phyloP scores from a whole-genome alignment of 2,113 vertebrate species.

The Ibidorhyncha struthersii region DNA sequence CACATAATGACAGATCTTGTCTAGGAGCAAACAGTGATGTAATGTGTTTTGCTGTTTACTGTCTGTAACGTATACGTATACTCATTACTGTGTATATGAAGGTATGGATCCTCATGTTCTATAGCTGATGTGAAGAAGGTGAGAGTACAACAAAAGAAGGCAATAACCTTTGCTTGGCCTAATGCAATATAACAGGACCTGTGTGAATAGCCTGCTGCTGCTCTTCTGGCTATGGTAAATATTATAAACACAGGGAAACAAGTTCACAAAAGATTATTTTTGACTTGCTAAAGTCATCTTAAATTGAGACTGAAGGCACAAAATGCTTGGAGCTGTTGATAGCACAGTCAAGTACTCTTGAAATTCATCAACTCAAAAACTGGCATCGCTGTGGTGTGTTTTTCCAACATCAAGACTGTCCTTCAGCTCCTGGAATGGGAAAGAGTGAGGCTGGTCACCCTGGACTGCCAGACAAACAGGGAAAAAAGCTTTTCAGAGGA shows the following conservation, averaged over 20 bases:
- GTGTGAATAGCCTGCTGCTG: accelerated
- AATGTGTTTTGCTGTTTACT: not conserved
- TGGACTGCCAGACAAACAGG: not conserved
- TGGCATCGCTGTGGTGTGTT: accelerated
- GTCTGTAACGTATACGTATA: too few species aligned
- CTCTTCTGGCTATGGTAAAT: not conserved
- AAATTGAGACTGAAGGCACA: not conserved
- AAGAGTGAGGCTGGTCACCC: not conserved
- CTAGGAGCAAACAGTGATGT: not conserved
- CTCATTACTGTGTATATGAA: accelerated
- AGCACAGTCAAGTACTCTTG: not conserved
- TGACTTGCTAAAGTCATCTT: not conserved
- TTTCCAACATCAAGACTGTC: not conserved
- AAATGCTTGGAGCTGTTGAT: not conserved
- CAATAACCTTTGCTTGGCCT: not conserved
- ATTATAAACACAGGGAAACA: not conserved
- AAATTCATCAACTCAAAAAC: not conserved
- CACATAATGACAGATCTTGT: not conserved
- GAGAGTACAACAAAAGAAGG: not conserved
- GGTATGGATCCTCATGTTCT: not conserved
- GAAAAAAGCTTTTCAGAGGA: not conserved
- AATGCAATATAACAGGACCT: too few species aligned
- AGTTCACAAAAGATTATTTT: not conserved
- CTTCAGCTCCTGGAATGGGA: not conserved
- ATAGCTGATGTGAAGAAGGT: not conserved